Evolutionary conservation across 2,113 vertebrate species (phyloP).

Genomic region (Pelecanus crispus): DNA sequence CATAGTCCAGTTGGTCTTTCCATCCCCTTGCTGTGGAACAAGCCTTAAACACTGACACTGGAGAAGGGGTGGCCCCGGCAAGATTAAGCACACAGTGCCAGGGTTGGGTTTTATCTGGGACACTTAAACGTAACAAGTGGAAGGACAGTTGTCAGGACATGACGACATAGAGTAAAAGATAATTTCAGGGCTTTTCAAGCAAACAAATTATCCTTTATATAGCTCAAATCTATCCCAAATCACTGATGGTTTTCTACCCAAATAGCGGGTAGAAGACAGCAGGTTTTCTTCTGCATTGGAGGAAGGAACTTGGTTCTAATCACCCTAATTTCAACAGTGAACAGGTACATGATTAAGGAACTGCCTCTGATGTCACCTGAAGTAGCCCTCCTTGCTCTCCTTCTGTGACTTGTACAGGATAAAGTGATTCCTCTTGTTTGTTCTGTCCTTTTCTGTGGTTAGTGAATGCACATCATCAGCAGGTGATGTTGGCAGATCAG

Average conservation of each 20-base stretch:
- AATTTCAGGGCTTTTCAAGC: background rate
- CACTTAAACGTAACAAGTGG: background rate
- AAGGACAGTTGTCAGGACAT: background rate
- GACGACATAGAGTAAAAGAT: background rate
- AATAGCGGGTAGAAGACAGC: background rate
- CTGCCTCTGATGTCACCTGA: background rate
- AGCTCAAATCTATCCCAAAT: background rate
- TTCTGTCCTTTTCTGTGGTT: background rate
- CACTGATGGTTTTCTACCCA: background rate
- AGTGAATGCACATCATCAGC: background rate
- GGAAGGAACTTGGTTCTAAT: background rate
- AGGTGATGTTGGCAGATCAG: background rate
- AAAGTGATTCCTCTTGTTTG: background rate
- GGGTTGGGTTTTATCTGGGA: background rate
- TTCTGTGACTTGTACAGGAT: background rate
- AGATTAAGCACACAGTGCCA: background rate
- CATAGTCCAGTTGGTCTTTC: background rate
- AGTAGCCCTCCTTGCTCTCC: background rate
- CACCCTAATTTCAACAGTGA: background rate
- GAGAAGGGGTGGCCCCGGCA: rapidly evolving
- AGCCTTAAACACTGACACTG: background rate
- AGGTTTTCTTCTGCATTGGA: background rate
- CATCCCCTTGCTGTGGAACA: background rate
- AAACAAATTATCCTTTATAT: background rate
- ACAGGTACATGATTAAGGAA: background rate